phyloP scores from a whole-genome alignment of 1,140 invertebrate species.

The Xylocopa sonorina region DNA sequence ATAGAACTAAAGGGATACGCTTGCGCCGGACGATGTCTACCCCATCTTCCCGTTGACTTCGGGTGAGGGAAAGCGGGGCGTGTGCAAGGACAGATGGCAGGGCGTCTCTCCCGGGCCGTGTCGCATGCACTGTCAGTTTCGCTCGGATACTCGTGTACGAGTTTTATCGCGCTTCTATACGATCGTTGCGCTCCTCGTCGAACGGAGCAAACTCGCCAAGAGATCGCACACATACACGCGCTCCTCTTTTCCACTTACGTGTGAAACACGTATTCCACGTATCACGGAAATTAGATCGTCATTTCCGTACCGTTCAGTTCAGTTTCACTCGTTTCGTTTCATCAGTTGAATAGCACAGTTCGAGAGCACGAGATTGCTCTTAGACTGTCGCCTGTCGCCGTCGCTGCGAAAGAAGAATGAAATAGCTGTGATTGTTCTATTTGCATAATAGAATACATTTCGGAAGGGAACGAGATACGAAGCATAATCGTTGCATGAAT shows the following conservation, averaged over 20 bases:
- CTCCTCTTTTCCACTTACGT: background rate
- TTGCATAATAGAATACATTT: slow-evolving; percentile 20
- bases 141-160: slow-evolving; percentile 63
- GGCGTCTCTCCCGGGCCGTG: slow-evolving; percentile 68
- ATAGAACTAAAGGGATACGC: slow-evolving; percentile 63
- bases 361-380: too few relatives aligned
- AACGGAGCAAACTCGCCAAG: background rate
- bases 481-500: background rate
- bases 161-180: slow-evolving; percentile 40
- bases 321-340: slow-evolving; percentile 2
- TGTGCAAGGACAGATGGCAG: slow-evolving; percentile 67
- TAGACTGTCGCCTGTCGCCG: background rate
- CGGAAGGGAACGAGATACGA: background rate
- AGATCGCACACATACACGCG: background rate
- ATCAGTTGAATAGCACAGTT: too few relatives aligned
- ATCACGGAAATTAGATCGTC: too few relatives aligned
- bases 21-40: slow-evolving; percentile 63
- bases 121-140: slow-evolving; percentile 67
- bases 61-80: slow-evolving; percentile 59
- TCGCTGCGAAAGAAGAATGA: background rate
- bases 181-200: background rate
- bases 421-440: slow-evolving; percentile 8
- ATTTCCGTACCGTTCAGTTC: too few relatives aligned
- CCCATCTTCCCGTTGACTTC: slow-evolving; percentile 56
- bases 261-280: too few relatives aligned